phyloP scores from a whole-genome alignment of 2,113 vertebrate genomes.

The Rousettus leschenaultii region DNA sequence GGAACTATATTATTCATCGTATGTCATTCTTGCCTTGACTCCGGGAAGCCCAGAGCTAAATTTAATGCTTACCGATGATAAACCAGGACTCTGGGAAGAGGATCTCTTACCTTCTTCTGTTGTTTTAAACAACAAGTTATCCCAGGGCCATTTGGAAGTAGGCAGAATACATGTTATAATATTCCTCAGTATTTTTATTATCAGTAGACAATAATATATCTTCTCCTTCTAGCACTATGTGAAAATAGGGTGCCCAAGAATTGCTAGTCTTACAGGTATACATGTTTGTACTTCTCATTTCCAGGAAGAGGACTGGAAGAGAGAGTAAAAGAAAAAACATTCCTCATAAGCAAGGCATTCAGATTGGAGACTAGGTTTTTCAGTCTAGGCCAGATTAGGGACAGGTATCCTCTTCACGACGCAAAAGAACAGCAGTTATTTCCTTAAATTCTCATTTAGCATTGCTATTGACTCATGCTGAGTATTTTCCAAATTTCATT shows the following conservation, averaged over 20 bases:
- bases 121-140: background rate
- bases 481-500: conserved; percentile 6
- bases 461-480: background rate
- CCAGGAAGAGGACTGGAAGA: background rate
- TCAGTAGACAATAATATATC: background rate
- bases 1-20: conserved; percentile 8
- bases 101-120: background rate
- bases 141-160: background rate
- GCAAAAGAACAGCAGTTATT: background rate
- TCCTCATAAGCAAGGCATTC: background rate
- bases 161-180: background rate
- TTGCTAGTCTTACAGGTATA: background rate
- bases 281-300: background rate
- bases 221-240: background rate
- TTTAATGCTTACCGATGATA: background rate
- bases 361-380: background rate
- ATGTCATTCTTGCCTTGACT: conserved; percentile 29
- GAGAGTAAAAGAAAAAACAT: background rate
- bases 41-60: conserved; percentile 7
- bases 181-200: background rate
- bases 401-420: background rate
- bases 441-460: background rate
- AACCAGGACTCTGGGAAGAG: background rate
- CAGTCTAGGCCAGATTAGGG: background rate
- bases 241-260: background rate